These are phyloP conservation scores for Benthochromis sp. DNA, from an alignment of 2,113 vertebrate species.

Conservation along the genomic window DNA sequence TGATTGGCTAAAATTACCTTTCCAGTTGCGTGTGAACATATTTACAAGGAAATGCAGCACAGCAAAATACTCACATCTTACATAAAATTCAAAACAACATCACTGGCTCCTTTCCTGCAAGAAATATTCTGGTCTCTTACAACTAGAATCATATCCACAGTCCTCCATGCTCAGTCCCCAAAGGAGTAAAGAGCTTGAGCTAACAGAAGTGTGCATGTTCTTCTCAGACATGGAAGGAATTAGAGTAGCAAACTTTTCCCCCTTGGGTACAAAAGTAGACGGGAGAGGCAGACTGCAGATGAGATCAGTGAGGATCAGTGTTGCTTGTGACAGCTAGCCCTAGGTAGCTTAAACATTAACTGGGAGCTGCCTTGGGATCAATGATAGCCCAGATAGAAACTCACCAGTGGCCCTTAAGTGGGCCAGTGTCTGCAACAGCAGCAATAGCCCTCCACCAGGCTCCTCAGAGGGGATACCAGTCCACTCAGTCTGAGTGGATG, in stretches of 20 bases:
- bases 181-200: background rate
- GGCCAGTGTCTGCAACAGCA: conserved; percentile 10
- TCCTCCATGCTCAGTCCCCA: background rate
- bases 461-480: background rate
- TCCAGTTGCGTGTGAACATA: background rate
- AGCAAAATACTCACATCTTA: background rate
- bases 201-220: background rate
- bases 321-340: background rate
- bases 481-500: background rate
- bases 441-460: background rate
- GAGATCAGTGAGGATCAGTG: background rate
- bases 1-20: background rate
- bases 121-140: background rate
- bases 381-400: conserved; percentile 25
- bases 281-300: background rate
- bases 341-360: conserved; percentile 2
- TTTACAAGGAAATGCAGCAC: background rate
- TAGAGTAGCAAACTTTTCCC: background rate
- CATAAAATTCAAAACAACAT: background rate
- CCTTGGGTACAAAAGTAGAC: background rate
- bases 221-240: background rate
- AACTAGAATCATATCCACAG: background rate
- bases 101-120: background rate
- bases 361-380: conserved; percentile 19
- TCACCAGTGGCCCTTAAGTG: conserved; percentile 31